Evolutionary conservation across 30 jellyfish, hydroid and myxozoan species (phyloP).

Genomic region (Hydractinia echinata): DNA sequence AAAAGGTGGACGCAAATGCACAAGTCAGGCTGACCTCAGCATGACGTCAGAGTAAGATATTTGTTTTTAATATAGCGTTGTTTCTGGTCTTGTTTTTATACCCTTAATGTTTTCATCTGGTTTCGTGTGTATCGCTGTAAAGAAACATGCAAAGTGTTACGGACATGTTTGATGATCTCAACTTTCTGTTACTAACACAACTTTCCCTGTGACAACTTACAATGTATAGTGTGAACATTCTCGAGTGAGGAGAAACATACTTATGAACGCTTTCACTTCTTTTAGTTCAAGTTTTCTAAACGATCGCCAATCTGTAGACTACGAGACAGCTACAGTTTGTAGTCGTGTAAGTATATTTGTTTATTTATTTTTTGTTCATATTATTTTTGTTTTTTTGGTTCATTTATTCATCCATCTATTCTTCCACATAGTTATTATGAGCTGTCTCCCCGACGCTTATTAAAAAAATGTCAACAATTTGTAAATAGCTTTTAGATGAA

Average conservation of each 20-base stretch:
- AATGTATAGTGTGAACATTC: too few relatives aligned
- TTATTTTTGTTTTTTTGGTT: too few relatives aligned
- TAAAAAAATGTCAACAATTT: too few relatives aligned
- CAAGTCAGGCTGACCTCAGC: constrained; percentile 45
- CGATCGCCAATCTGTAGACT: constrained; percentile 57
- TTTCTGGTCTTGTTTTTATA: background rate
- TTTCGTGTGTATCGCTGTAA: background rate
- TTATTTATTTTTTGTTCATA: background rate
- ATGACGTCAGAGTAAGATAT: constrained; percentile 40
- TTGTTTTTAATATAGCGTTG: background rate
- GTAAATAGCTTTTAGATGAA: too few relatives aligned
- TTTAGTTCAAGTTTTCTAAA: constrained; percentile 30
- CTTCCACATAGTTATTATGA: too few relatives aligned
- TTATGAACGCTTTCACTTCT: background rate
- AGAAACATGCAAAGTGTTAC: background rate
- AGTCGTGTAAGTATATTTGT: constrained; percentile 52
- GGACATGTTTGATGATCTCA: too few relatives aligned
- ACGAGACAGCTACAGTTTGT: constrained; percentile 68
- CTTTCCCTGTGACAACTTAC: too few relatives aligned
- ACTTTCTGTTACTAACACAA: too few relatives aligned
- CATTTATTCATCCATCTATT: too few relatives aligned
- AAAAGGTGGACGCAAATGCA: constrained; percentile 43
- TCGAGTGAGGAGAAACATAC: too few relatives aligned
- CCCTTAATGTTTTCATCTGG: background rate
- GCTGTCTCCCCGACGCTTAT: too few relatives aligned